phyloP scores from a whole-genome alignment of 2,888 invertebrate genomes.

The Aleiodes testaceus region DNA sequence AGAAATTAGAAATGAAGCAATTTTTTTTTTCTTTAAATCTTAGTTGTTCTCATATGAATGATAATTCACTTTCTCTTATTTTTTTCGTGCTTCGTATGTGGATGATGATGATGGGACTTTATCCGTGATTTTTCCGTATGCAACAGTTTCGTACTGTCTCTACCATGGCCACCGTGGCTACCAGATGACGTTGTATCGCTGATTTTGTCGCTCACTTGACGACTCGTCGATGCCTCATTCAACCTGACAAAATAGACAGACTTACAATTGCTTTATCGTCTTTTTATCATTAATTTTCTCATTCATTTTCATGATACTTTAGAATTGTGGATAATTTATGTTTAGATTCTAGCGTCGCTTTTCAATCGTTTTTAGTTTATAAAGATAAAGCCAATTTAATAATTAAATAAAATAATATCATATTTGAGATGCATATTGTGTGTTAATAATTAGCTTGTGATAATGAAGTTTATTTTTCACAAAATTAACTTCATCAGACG shows the following conservation, averaged over 20 bases:
- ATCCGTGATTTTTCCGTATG: constrained; percentile 61
- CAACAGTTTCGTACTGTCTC: constrained; percentile 58
- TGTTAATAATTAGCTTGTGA: too few species aligned
- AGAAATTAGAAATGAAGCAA: constrained; percentile 25
- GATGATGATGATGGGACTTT: constrained; percentile 66
- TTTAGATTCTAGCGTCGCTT: too few species aligned
- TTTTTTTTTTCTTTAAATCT: neutral
- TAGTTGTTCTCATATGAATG: neutral
- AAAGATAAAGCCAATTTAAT: too few species aligned
- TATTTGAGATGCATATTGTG: too few species aligned
- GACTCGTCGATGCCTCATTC: constrained; percentile 68
- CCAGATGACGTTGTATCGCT: constrained; percentile 56
- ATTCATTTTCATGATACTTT: neutral
- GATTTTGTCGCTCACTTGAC: constrained; percentile 61
- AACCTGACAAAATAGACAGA: constrained; percentile 61
- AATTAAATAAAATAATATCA: too few species aligned
- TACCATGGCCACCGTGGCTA: constrained; percentile 47
- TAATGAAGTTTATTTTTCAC: too few species aligned
- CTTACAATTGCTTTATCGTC: constrained; percentile 8
- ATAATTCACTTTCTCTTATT: constrained; percentile 67
- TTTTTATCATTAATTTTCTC: neutral
- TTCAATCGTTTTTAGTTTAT: too few species aligned
- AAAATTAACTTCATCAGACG: too few species aligned
- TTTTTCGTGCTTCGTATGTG: constrained; percentile 67
- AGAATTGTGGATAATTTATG: constrained; percentile 32